phyloP scores from a whole-genome alignment of 2,113 vertebrate species.

The Chloropsis cyanopogon region DNA sequence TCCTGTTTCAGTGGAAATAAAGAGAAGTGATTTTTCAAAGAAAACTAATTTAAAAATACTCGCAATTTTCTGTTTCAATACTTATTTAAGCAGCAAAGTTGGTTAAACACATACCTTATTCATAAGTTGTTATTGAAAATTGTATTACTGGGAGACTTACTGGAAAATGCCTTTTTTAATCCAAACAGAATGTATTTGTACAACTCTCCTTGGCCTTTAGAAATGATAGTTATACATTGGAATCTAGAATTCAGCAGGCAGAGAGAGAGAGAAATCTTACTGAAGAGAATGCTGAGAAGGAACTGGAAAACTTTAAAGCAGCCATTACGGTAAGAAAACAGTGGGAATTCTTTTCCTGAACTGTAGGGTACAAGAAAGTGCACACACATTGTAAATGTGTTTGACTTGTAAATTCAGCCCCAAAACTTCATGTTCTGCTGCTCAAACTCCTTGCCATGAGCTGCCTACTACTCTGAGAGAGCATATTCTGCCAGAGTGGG shows the following conservation, averaged over 20 bases:
- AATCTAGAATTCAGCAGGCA: slow-evolving; percentile 89
- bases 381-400: background rate
- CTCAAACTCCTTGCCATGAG: background rate
- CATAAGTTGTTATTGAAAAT: background rate
- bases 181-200: slow-evolving; percentile 91
- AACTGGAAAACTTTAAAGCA: slow-evolving; percentile 93
- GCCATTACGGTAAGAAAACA: slow-evolving; percentile 82
- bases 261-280: slow-evolving; percentile 93
- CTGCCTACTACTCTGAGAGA: background rate
- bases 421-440: background rate
- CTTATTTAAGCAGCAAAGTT: background rate
- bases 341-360: background rate
- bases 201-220: slow-evolving; percentile 98
- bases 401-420: background rate
- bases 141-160: background rate
- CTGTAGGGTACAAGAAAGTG: background rate
- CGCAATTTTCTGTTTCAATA: background rate
- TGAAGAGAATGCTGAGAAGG: slow-evolving; percentile 93
- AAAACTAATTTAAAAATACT: background rate
- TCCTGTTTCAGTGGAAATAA: background rate
- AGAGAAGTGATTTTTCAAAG: background rate
- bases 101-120: background rate
- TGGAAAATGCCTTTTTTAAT: slow-evolving; percentile 9
- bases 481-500: background rate
- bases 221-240: slow-evolving; percentile 97